Conservation (phyloP, 2,888 invertebrate genomes). For the Stenichneumon culpator region DNA sequence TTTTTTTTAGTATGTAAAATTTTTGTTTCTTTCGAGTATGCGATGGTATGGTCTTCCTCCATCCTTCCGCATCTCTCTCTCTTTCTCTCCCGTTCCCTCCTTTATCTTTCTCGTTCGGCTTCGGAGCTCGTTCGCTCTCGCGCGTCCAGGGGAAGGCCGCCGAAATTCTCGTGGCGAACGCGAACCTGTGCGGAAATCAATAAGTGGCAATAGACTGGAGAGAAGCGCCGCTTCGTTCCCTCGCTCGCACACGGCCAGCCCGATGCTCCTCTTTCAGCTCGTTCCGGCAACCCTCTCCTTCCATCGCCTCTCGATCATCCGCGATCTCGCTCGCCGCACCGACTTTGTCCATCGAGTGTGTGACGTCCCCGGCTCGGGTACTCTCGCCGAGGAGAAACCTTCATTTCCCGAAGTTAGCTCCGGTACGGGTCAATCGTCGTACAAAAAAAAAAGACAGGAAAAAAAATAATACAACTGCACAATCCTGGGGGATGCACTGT, state of each 20-base stretch:
- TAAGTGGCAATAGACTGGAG: constrained; percentile 78
- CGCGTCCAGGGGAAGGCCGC: constrained; percentile 47
- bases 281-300: constrained; percentile 11
- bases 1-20: not conserved
- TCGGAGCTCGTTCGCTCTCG: constrained; percentile 20
- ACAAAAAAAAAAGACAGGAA: no score
- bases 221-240: constrained; percentile 66
- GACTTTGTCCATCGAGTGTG: constrained; percentile 20
- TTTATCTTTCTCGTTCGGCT: constrained; percentile 17
- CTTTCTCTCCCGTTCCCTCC: constrained; percentile 18
- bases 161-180: constrained; percentile 73
- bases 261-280: constrained; percentile 48
- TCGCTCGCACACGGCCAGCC: constrained; percentile 55
- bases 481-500: not conserved
- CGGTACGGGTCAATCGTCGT: no score
- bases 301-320: constrained; percentile 10
- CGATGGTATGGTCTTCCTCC: not conserved
- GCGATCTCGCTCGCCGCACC: constrained; percentile 2
- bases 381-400: not conserved
- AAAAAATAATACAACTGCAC: not conserved
- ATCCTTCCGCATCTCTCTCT: constrained; percentile 17
- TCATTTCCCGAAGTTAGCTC: not conserved
- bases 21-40: not conserved
- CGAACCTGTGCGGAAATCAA: constrained; percentile 78
- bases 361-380: not conserved